phyloP scores from a whole-genome alignment of 2,888 invertebrate genomes.

The Platycheirus rosarum region DNA sequence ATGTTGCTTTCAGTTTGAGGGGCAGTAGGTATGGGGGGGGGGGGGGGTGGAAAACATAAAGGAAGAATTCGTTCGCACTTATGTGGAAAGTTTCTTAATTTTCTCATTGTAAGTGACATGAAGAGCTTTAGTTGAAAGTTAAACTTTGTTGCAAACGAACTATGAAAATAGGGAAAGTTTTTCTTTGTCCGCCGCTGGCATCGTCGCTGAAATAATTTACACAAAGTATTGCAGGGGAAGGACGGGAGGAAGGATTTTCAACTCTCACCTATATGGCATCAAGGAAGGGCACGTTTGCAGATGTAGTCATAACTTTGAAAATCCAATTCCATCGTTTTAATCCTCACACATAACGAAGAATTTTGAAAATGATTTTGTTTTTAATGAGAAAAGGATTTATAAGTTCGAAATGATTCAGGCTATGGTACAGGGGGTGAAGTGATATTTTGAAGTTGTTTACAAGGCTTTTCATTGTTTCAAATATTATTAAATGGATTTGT shows the following conservation, averaged over 20 bases:
- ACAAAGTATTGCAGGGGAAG: not conserved
- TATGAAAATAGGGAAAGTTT: constrained; percentile 39
- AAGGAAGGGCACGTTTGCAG: not conserved
- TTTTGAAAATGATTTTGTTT: not conserved
- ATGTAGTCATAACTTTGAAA: constrained; percentile 34
- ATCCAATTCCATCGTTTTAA: not conserved
- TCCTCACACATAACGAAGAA: not conserved
- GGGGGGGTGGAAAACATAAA: not conserved
- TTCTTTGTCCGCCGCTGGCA: constrained; percentile 16
- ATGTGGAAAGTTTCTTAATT: constrained; percentile 73
- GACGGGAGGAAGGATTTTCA: not conserved
- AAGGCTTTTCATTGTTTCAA: no score
- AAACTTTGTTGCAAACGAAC: constrained; percentile 58
- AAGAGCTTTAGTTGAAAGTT: constrained; percentile 67
- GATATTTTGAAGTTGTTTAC: no score
- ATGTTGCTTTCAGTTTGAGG: constrained; percentile 20
- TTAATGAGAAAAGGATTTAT: not conserved
- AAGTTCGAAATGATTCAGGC: not conserved
- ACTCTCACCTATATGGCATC: no score
- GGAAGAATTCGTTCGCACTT: constrained; percentile 66
- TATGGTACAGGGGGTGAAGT: no score
- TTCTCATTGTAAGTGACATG: constrained; percentile 66
- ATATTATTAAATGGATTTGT: no score
- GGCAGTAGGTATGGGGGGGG: no score
- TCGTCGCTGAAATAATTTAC: constrained; percentile 10